These are phyloP conservation scores for Xyliphius kryptos DNA, from an alignment of 2,113 vertebrate species.

Conservation along the genomic window DNA sequence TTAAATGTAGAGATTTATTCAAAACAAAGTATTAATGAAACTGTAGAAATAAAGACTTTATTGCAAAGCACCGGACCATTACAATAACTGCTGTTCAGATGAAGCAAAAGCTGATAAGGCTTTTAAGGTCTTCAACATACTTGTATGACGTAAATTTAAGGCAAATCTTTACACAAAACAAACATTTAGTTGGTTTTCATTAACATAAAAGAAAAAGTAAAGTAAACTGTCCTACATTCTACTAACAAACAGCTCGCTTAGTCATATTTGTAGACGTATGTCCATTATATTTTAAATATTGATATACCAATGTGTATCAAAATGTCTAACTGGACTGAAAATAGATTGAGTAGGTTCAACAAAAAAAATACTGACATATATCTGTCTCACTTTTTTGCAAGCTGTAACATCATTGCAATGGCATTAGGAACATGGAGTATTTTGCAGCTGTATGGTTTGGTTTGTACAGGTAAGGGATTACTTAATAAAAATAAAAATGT, in stretches of 20 bases:
- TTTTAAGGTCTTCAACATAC: conserved; percentile 4
- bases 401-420: background rate
- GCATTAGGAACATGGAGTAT: background rate
- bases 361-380: background rate
- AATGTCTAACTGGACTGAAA: too few species aligned
- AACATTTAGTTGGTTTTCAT: background rate
- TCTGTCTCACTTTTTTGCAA: background rate
- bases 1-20: conserved; percentile 11
- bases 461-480: background rate
- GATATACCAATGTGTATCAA: too few species aligned
- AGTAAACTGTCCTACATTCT: conserved; percentile 4
- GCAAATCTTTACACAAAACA: background rate
- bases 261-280: background rate
- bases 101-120: conserved; percentile 7
- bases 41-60: conserved; percentile 8
- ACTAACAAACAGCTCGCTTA: background rate
- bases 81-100: background rate
- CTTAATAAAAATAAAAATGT: background rate
- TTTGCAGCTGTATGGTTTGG: background rate
- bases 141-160: background rate
- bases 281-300: background rate
- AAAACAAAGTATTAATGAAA: conserved; percentile 9
- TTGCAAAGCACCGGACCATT: background rate
- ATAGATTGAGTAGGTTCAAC: background rate
- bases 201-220: conserved; percentile 2